These are phyloP conservation scores for Gymnocheta viridis DNA, from an alignment of 2,888 invertebrate genomes.

Conservation along the genomic window DNA sequence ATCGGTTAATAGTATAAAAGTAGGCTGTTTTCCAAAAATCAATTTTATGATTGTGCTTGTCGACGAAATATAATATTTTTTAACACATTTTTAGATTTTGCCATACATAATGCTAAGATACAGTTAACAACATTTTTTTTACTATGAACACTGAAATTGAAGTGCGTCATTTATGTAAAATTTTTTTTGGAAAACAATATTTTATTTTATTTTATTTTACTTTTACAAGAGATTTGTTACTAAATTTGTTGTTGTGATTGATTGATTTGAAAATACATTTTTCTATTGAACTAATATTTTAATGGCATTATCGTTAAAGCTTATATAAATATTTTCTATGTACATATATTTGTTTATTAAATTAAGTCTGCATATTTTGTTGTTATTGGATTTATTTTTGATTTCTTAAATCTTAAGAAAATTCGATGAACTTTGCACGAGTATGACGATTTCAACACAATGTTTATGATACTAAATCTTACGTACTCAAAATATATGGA, in stretches of 20 bases:
- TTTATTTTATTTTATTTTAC: background rate
- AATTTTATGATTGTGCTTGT: constrained; percentile 41
- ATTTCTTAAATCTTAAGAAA: constrained; percentile 2
- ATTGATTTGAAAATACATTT: constrained; percentile 24
- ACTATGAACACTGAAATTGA: constrained; percentile 8
- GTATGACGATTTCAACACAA: constrained; percentile 50
- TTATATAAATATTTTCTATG: background rate
- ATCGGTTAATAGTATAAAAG: constrained; percentile 18
- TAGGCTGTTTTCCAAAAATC: constrained; percentile 47
- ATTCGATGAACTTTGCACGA: constrained; percentile 55
- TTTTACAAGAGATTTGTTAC: background rate
- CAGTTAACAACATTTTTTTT: background rate
- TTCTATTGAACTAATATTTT: constrained; percentile 18
- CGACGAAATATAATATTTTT: background rate
- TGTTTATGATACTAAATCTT: constrained; percentile 53
- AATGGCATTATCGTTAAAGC: background rate
- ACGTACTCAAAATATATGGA: constrained; percentile 51
- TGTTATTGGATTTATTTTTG: constrained; percentile 3
- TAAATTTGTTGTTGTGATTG: constrained; percentile 3
- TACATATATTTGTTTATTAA: background rate
- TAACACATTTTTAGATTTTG: background rate
- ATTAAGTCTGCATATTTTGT: background rate
- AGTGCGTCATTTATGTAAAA: constrained; percentile 42
- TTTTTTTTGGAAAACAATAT: constrained; percentile 17
- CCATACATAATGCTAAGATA: background rate